These are phyloP conservation scores for Oedothorax gibbosus DNA, from an alignment of 1,140 invertebrate species.

Conservation along the genomic window DNA sequence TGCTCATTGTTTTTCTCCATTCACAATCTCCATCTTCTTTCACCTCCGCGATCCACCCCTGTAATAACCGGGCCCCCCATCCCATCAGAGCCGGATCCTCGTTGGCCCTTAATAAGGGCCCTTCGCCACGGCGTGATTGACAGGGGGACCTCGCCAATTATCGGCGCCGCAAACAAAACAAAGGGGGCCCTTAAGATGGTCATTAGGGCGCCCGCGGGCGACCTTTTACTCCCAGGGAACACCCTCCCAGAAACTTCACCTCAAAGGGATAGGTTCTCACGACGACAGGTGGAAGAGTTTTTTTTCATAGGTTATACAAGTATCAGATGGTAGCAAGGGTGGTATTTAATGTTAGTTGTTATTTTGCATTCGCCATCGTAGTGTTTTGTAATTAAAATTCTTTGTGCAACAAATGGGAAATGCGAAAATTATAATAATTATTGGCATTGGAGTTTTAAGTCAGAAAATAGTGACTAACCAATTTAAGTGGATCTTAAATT, in stretches of 20 bases:
- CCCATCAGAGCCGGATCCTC: conserved; percentile 44
- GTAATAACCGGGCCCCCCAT: conserved; percentile 39
- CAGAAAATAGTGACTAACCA: no score
- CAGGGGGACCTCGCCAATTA: conserved; percentile 50
- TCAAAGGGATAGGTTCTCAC: conserved; percentile 43
- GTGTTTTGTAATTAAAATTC: no score
- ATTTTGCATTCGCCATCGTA: no score
- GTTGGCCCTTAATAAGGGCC: conserved; percentile 49
- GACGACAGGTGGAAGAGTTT: conserved; percentile 4
- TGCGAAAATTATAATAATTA: no score
- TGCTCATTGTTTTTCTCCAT: no score
- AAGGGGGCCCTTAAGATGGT: conserved; percentile 46
- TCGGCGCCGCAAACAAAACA: conserved; percentile 59
- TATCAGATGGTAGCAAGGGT: not conserved
- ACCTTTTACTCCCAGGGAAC: not conserved
- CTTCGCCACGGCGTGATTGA: conserved; percentile 52
- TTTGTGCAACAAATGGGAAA: no score
- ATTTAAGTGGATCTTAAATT: no score
- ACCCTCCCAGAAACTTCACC: conserved; percentile 33
- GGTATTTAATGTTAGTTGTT: no score
- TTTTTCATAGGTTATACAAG: not conserved
- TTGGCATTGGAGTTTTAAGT: no score
- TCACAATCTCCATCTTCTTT: no score
- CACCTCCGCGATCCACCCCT: conserved; percentile 38
- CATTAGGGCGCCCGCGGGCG: conserved; percentile 50